Evolutionary conservation across 2,888 invertebrate genomes (phyloP), one percentile per base, ranked within the genome.

Genomic region (Amphipyra tragopoginis): DNA sequence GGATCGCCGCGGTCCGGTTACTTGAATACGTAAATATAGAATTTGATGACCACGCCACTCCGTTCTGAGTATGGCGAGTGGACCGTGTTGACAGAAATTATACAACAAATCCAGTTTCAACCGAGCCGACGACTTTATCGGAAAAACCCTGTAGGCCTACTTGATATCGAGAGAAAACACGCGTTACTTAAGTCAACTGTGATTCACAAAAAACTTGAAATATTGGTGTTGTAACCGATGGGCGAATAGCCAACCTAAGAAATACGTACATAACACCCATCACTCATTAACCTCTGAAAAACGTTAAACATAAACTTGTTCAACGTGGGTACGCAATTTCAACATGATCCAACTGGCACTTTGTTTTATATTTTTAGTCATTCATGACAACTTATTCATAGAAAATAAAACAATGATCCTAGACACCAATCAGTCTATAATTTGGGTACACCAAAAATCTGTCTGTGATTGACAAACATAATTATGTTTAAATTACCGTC

Each of bases 21-120:
- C 63, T 64, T 58, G 65, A 57, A 70, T 67, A 62, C 57, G 65
- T 79, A 76, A 79, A 71, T 76, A 73, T 73, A 79, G 61, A 76
- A 63, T 64, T 69, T 70, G 69, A 73, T 70, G 63, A 73, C 58
- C 58, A 47, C 65, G 55, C 57, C 43, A 52, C 47, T 64, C 57
- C 44, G 59, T 64, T 48, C 47, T 21, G 44, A 68, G 58, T 43
- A 56, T 50, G 39, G 55, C 39, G 49, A 33, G 21, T 55, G 14
- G 14, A 54, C 15, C 26, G 40, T 54, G 59, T 62, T 68, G 65
- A 67, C 64, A 70, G 39, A 61, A 53, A 62, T 78, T 69, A 69
- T 65, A 67, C 66, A 67, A 73, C 55, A 48, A 64, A 62, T 64
- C 65, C 61, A 63, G 70, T 77, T 75, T 59, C 43, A 65, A 38